phyloP scores from a whole-genome alignment of 1,140 invertebrate species.

The Trichomalopsis sarcophagae region DNA sequence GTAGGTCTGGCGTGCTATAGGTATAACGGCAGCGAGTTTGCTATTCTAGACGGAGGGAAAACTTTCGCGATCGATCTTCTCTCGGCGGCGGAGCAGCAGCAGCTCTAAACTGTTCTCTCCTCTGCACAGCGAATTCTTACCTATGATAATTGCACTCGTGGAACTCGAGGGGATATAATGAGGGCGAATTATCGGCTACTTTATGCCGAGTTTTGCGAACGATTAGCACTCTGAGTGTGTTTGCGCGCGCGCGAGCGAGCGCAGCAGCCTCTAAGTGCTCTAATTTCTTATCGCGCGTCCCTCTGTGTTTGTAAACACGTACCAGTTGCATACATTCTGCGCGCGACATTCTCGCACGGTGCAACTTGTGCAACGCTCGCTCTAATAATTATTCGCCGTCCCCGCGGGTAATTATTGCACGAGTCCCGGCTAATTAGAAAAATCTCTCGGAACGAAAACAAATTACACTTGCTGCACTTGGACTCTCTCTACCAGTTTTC shows the following conservation, averaged over 20 bases:
- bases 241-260: neutral
- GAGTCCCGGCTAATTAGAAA: neutral
- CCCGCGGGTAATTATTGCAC: no score
- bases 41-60: neutral
- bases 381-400: neutral
- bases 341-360: neutral
- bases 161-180: neutral
- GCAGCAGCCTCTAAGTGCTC: neutral
- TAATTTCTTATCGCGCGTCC: slow-evolving; percentile 12
- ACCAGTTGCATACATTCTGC: slow-evolving; percentile 8
- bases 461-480: neutral
- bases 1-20: neutral
- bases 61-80: slow-evolving; percentile 23
- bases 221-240: neutral
- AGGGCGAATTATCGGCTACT: neutral
- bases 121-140: neutral
- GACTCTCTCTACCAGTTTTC: slow-evolving; percentile 7
- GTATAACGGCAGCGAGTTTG: neutral
- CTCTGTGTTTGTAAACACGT: slow-evolving; percentile 26
- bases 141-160: neutral
- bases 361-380: neutral
- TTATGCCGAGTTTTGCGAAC: neutral
- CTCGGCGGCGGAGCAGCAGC: no score
- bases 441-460: neutral
- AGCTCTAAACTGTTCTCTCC: neutral